Evolutionary conservation across 1,140 invertebrate genomes (phyloP).

Genomic region (Trinorchestia longiramus): DNA sequence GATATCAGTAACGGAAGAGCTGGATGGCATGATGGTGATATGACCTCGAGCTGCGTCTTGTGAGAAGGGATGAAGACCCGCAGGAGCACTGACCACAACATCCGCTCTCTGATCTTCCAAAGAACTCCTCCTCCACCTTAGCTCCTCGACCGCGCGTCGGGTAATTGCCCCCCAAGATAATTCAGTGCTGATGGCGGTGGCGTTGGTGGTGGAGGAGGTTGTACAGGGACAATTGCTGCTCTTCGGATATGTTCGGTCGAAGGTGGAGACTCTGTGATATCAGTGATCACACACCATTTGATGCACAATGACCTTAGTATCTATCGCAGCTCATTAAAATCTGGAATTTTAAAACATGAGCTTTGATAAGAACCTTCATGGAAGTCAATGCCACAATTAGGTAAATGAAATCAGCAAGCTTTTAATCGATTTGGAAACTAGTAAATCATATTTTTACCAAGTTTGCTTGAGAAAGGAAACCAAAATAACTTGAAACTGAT

Average conservation of each 20-base stretch:
- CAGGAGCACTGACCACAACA: conserved; percentile 53
- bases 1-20: background rate
- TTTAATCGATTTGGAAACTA: background rate
- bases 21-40: background rate
- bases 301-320: background rate
- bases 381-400: background rate
- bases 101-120: conserved; percentile 50
- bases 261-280: conserved; percentile 47
- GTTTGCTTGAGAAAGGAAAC: background rate
- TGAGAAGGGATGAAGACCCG: conserved; percentile 50
- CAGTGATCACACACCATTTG: background rate
- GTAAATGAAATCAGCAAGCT: background rate
- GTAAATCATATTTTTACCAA: background rate
- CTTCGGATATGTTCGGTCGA: conserved; percentile 21
- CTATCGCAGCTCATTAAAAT: background rate
- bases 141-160: conserved; percentile 48
- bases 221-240: conserved; percentile 45
- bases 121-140: conserved; percentile 52
- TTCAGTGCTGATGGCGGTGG: conserved; percentile 52
- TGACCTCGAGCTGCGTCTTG: conserved; percentile 48
- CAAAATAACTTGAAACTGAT: background rate
- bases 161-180: conserved; percentile 50
- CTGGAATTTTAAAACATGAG: background rate
- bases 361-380: background rate
- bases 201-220: conserved; percentile 12